These are phyloP conservation scores for Halocynthia aurantium DNA, from an alignment of 23 tunicate species.

Conservation along the genomic window DNA sequence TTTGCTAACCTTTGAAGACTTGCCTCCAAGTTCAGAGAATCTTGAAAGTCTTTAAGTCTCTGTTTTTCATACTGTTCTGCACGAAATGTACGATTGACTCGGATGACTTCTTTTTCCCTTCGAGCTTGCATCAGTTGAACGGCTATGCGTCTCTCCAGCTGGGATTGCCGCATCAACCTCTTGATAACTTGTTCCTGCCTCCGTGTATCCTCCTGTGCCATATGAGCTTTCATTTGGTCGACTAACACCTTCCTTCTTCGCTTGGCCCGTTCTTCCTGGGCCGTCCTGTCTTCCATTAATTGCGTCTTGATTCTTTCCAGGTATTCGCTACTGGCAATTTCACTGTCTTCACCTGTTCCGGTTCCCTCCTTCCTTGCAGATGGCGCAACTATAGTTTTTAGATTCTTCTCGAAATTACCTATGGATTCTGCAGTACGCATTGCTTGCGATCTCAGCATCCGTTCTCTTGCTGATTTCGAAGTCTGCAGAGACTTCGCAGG, in stretches of 20 bases:
- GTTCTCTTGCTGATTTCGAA: slow-evolving; percentile 35
- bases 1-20: slow-evolving; percentile 45
- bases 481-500: slow-evolving; percentile 67
- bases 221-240: slow-evolving; percentile 97
- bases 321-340: slow-evolving; percentile 16
- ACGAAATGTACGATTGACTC: slow-evolving; percentile 70
- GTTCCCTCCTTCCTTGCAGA: slow-evolving; percentile 31
- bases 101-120: slow-evolving; percentile 62
- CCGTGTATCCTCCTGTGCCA: slow-evolving; percentile 71
- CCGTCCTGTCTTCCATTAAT: slow-evolving; percentile 72
- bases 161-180: slow-evolving; percentile 85
- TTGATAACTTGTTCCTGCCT: slow-evolving; percentile 93
- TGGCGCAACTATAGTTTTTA: slow-evolving; percentile 73
- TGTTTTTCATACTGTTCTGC: slow-evolving; percentile 76
- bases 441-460: slow-evolving; percentile 53
- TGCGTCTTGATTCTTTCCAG: slow-evolving; percentile 70
- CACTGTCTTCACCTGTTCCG: slow-evolving; percentile 30
- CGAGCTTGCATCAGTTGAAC: slow-evolving; percentile 92
- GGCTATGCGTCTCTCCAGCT: slow-evolving; percentile 80
- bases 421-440: slow-evolving; percentile 27
- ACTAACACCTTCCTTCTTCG: slow-evolving; percentile 86
- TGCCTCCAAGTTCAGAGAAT: slow-evolving; percentile 72
- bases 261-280: slow-evolving; percentile 85
- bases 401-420: slow-evolving; percentile 56
- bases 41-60: slow-evolving; percentile 84